Base-by-base conservation (phyloP, 2,888 invertebrate species). In the Drosophila paranaensis region DNA sequence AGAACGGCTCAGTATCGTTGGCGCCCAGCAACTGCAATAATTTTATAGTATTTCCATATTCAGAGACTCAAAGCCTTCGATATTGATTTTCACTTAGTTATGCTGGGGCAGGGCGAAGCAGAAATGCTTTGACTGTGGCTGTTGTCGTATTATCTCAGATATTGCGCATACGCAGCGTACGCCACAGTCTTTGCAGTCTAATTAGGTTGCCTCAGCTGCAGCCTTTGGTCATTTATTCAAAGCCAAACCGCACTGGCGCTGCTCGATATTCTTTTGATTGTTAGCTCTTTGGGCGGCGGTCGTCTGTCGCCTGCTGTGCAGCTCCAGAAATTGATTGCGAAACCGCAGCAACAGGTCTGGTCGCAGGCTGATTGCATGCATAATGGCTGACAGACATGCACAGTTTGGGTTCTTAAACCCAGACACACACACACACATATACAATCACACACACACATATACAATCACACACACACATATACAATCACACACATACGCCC, bases 311-410 rank as follows among this genome's bases (percentile, higher is more conserved):
- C 63, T 25, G 65, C 72, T 57, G 62, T 65, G 71, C 40, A 20
- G 45, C 43, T 77, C 55, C 68, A 65, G 60, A 68, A 74, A 63
- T 48, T 51, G 57, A 60, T 45, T 27, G 62, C 62, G 43, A 67
- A 77, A 74, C 74, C 81, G 60, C 62, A 40, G 80, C 78, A 72
- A 66, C 72, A 70, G 70, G 73, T 74, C 54, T 40, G 43, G 58
- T 16, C 46, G 25, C 42, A 46, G 45, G 53, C 8, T 43, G 60
- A 48, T 48, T 16, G 48, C 48, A 48, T 33, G 30, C 48, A 16
- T 14, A 13, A 48, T 20, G 0, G 39, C 42, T 4, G 55, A 20
- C 16, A 27, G 27, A 30, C 33, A 35, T 35, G 37, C 11, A 16
- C 25, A 37, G 51, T 9, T 54, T 54, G 5, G 39, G 33, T 27